Evolutionary conservation across 2,113 vertebrate genomes (phyloP), one percentile per base, ranked within the genome.

Genomic region (Bambusicola thoracicus): DNA sequence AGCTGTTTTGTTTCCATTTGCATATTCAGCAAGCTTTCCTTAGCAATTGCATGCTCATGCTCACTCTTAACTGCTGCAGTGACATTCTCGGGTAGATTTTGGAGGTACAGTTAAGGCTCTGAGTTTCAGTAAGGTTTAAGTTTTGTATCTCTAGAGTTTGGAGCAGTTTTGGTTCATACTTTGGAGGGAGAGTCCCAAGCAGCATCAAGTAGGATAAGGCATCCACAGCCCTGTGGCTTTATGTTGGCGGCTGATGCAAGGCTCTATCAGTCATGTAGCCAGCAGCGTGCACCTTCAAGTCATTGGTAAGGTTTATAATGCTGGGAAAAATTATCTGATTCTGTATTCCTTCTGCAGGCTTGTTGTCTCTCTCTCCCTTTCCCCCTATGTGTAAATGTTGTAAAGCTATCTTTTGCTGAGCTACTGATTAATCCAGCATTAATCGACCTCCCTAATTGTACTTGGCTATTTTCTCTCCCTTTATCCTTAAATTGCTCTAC

Each of bases 401-500:
- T 92, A 89, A 91, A 89, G 70, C 93, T 96, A 55, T 96, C 93
- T 97, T 93, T 94, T 95, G 84, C 81, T 77, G 68, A 95, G 84
- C 74, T 87, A 75, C 95, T 96, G 90, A 96, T 96, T 97, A 97
- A 97, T 97, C 93, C 94, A 89, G 84, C 95, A 94, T 97, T 97
- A 98, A 96, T 96, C 43, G 83, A 92, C 87, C 86, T 96, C 94
- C 69, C 78, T 97, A 97, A 98, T 97, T 96, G 94, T 94, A 87
- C 95, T 97, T 97, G 80, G 69, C 94, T 97, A 55, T 97, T 97
- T 97, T 97, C 92, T 96, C 92, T 96, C 93, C 90, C 93, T 98
- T 97, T 97, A 97, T 97, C 95, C 95, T 96, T 95, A 97, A 97
- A 91, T 97, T 98, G 97, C 95, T 97, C 89, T 83, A 90, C 95